phyloP scores from a whole-genome alignment of 2,888 invertebrate genomes.

The Metallyticus violacea region DNA sequence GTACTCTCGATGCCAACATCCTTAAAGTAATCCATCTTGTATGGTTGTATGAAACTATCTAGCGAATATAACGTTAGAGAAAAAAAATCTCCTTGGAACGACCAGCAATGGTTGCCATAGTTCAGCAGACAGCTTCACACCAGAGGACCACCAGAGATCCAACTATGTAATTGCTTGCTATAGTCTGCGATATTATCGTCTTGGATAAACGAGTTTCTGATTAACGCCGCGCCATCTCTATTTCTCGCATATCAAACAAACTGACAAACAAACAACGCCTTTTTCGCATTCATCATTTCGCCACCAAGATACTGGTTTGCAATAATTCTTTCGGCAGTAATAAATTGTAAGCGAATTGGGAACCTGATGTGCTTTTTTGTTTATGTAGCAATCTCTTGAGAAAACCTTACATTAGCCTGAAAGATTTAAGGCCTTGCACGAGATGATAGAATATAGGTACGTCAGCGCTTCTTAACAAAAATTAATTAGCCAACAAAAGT shows the following conservation, averaged over 20 bases:
- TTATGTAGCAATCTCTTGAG: not conserved
- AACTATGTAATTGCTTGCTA: not conserved
- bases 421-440: not conserved
- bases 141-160: not conserved
- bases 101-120: not conserved
- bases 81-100: not conserved
- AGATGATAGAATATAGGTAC: not conserved
- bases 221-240: not conserved
- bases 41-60: not conserved
- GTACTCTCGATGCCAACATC: not conserved
- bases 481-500: not conserved
- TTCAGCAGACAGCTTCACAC: not conserved
- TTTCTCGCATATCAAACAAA: slow-evolving; percentile 2
- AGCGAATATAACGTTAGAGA: not conserved
- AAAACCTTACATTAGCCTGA: not conserved
- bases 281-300: not conserved
- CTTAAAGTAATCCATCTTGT: not conserved
- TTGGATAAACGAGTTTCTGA: not conserved
- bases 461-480: not conserved
- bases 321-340: not conserved
- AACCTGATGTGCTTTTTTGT: not conserved
- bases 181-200: not conserved
- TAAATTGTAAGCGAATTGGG: not conserved
- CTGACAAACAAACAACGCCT: not conserved
- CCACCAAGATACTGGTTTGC: not conserved